Conservation (phyloP, 2,888 invertebrate species). For the Nemurella pictetii region DNA sequence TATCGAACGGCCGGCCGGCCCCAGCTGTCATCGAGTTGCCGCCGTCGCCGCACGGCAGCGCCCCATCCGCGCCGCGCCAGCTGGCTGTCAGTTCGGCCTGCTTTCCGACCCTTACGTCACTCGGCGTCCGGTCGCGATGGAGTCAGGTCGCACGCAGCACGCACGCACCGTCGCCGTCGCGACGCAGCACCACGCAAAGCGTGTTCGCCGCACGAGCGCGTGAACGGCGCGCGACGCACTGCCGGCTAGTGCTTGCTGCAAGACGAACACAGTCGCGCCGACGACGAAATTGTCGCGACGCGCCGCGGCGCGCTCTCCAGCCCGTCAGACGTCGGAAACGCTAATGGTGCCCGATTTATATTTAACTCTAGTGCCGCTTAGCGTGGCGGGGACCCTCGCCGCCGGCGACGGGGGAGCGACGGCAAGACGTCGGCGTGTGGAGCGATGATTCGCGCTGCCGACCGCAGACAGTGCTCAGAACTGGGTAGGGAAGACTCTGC, state of each 20-base stretch:
- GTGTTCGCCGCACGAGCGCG: too few relatives aligned
- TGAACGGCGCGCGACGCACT: neutral
- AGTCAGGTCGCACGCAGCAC: neutral
- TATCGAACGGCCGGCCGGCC: neutral
- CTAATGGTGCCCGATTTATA: conserved; percentile 12
- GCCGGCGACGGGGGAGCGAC: too few relatives aligned
- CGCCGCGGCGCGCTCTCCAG: neutral
- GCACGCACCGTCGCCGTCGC: neutral
- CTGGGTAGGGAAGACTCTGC: too few relatives aligned
- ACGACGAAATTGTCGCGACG: too few relatives aligned
- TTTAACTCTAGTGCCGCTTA: conserved; percentile 18
- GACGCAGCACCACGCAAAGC: too few relatives aligned
- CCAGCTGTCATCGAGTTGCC: neutral
- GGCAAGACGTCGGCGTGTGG: neutral
- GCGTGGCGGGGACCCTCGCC: neutral
- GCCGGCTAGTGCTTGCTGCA: too few relatives aligned
- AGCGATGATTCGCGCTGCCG: neutral
- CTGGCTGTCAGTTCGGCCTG: neutral
- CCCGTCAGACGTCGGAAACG: conserved; percentile 7
- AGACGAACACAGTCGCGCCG: too few relatives aligned
- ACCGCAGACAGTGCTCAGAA: neutral
- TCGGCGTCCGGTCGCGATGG: neutral
- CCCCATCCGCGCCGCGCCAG: neutral
- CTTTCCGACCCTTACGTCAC: neutral
- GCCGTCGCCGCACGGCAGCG: neutral